phyloP scores from a whole-genome alignment of 1,140 invertebrate species.

The Bombus ignitus region DNA sequence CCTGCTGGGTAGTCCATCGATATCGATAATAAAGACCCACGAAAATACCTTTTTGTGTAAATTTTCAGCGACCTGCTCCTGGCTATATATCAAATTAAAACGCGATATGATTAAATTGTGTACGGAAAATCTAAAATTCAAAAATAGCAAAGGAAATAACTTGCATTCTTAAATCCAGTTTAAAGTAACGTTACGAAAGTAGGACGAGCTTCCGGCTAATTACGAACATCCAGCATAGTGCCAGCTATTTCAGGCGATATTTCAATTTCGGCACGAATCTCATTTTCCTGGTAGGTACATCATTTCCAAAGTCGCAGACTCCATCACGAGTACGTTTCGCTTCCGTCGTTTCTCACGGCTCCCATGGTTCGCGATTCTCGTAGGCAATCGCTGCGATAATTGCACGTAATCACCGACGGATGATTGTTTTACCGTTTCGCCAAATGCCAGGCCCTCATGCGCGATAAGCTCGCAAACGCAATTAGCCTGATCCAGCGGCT shows the following conservation, averaged over 20 bases:
- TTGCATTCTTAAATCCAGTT: too few relatives aligned
- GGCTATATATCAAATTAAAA: too few relatives aligned
- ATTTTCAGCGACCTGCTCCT: too few relatives aligned
- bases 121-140: too few relatives aligned
- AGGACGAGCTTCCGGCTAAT: background rate
- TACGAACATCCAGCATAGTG: background rate
- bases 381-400: constrained; percentile 25
- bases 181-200: background rate
- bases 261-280: constrained; percentile 20
- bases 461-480: constrained; percentile 25
- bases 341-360: constrained; percentile 17
- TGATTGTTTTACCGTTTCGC: constrained; percentile 38
- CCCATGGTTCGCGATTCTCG: background rate
- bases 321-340: background rate
- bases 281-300: constrained; percentile 1
- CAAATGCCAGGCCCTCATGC: background rate
- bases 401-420: constrained; percentile 23
- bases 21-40: too few relatives aligned
- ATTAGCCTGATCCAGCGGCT: constrained; percentile 1
- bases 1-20: too few relatives aligned
- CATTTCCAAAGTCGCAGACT: background rate
- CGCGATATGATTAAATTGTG: too few relatives aligned
- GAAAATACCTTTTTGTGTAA: too few relatives aligned
- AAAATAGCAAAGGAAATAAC: too few relatives aligned
- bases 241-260: background rate